phyloP scores from a whole-genome alignment of 2,113 vertebrate genomes.

The Speoplatyrhinus poulsoni region DNA sequence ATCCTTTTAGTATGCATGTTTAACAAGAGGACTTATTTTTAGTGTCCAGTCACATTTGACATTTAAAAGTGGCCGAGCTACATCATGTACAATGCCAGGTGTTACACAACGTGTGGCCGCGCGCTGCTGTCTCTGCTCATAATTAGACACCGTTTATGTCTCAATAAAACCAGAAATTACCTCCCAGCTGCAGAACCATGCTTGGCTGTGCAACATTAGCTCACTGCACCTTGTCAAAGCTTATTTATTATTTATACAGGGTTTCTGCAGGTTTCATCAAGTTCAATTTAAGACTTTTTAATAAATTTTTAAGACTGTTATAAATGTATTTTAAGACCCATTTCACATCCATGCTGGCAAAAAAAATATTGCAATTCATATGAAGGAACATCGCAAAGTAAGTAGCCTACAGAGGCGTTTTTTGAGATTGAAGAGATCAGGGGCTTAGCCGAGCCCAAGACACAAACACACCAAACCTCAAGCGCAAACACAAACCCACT shows the following conservation, averaged over 20 bases:
- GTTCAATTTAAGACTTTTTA: too few relatives aligned
- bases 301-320: too few relatives aligned
- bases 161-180: slow-evolving; percentile 33
- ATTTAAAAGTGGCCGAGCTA: slow-evolving; percentile 8
- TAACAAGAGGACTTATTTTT: slow-evolving; percentile 3
- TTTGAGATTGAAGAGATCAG: too few relatives aligned
- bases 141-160: slow-evolving; percentile 31
- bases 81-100: slow-evolving; percentile 3
- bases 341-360: too few relatives aligned
- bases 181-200: slow-evolving; percentile 33
- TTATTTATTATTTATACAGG: slow-evolving; percentile 27
- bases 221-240: slow-evolving; percentile 36
- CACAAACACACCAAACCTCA: not conserved
- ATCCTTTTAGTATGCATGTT: not conserved
- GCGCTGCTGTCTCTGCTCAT: not conserved
- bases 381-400: not conserved
- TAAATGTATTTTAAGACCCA: too few relatives aligned
- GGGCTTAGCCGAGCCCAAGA: not conserved
- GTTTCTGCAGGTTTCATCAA: too few relatives aligned
- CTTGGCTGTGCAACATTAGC: slow-evolving; percentile 49
- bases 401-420: too few relatives aligned
- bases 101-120: too few relatives aligned
- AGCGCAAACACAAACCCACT: too few relatives aligned
- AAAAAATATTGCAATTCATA: not conserved
- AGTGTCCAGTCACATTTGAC: slow-evolving; percentile 12